phyloP scores from a whole-genome alignment of 2,888 invertebrate species.

The Iphiclides podalirius region DNA sequence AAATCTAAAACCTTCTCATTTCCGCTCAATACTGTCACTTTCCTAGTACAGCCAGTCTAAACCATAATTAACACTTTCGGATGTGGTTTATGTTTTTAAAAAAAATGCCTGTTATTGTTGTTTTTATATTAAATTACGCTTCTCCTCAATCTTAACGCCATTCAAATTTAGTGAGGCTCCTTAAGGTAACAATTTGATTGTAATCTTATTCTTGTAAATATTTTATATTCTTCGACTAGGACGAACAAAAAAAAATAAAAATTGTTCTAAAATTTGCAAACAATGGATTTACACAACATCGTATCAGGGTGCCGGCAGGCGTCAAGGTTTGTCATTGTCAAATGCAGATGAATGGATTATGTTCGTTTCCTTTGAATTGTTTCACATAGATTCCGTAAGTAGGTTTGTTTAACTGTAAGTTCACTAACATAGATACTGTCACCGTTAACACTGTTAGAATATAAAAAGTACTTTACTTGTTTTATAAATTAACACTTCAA shows the following conservation, averaged over 20 bases:
- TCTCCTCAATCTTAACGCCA: not conserved
- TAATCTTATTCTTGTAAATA: slow-evolving; percentile 15
- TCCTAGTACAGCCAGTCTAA: not conserved
- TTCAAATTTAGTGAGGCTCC: slow-evolving; percentile 6
- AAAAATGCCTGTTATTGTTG: not conserved
- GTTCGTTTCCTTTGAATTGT: not conserved
- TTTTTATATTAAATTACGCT: slow-evolving; percentile 4
- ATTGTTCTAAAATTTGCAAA: not conserved
- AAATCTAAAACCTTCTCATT: not conserved
- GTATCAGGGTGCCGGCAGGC: slow-evolving; percentile 1
- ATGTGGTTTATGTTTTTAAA: no score
- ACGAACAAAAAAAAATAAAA: not conserved
- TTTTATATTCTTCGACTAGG: slow-evolving; percentile 15
- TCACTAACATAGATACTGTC: not conserved
- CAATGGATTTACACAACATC: not conserved
- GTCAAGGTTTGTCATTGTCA: slow-evolving; percentile 14
- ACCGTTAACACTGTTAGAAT: not conserved
- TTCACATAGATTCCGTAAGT: not conserved
- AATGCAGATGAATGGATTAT: not conserved
- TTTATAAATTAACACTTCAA: no score
- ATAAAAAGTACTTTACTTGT: no score
- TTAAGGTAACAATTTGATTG: slow-evolving; percentile 16
- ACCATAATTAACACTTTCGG: no score
- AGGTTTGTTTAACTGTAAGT: not conserved
- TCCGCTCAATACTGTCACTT: not conserved